Percentiles rank a stretch among this genome's conserved stretches.
These are phyloP conservation scores for Platypus cylindrus DNA, from an alignment of 2,888 invertebrate species.

Conservation along the genomic window DNA sequence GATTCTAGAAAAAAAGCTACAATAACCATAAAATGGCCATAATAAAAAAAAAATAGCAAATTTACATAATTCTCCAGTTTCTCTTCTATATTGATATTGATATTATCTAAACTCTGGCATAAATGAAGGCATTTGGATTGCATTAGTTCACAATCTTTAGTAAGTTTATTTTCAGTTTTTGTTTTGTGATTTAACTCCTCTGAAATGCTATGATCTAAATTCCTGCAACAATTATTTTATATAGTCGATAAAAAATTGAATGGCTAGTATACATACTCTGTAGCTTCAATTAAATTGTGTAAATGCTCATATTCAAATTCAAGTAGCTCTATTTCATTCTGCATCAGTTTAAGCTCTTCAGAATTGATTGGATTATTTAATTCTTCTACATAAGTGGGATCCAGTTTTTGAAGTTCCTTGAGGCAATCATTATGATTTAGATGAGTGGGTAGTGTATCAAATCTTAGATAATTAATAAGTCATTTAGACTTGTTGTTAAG, in stretches of 20 bases:
- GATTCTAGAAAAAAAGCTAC: constrained; percentile 14
- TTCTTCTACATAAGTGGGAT: constrained; percentile 21
- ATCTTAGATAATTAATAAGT: constrained; percentile 15
- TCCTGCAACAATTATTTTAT: constrained; percentile 14
- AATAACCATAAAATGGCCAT: constrained; percentile 9
- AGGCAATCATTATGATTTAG: constrained; percentile 16
- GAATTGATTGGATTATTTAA: no score
- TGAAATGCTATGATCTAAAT: constrained; percentile 16
- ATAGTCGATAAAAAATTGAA: not conserved
- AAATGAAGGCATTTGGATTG: constrained; percentile 19
- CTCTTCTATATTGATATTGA: constrained; percentile 19
- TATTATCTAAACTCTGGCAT: constrained; percentile 20
- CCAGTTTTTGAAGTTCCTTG: constrained; percentile 17
- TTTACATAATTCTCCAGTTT: constrained; percentile 20
- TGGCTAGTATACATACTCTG: constrained; percentile 7
- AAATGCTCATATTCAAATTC: constrained; percentile 21
- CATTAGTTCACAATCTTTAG: constrained; percentile 16
- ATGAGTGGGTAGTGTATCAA: constrained; percentile 11
- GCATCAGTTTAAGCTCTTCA: constrained; percentile 21
- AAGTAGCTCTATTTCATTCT: constrained; percentile 20
- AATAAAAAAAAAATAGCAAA: constrained; percentile 20
- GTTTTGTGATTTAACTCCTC: constrained; percentile 15
- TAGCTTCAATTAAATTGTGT: constrained; percentile 9
- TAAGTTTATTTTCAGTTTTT: constrained; percentile 18
- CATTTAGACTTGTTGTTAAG: not conserved